Evolutionary conservation across 1,140 invertebrate genomes (phyloP).

Genomic region (Sitobion miscanthi): DNA sequence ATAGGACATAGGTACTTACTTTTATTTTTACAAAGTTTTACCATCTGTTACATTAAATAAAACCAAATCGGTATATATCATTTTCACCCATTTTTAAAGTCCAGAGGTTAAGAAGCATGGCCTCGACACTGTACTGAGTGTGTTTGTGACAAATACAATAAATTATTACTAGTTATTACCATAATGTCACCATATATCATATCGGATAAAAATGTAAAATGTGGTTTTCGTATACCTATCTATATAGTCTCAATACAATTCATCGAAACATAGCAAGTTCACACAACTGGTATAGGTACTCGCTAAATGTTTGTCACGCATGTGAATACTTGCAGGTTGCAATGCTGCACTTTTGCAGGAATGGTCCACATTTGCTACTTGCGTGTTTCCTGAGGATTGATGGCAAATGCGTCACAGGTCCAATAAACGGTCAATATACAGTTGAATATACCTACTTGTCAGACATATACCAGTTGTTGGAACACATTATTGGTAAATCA

Average conservation of each 20-base stretch:
- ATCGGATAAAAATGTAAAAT: neutral
- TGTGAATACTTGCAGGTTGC: neutral
- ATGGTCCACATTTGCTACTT: neutral
- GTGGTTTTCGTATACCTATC: neutral
- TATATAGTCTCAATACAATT: neutral
- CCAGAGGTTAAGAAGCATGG: neutral
- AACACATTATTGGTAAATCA: neutral
- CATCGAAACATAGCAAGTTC: neutral
- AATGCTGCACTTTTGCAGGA: neutral
- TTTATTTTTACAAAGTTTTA: neutral
- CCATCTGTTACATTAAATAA: neutral
- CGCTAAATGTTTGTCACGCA: neutral
- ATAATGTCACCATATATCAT: neutral
- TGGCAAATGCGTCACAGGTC: neutral
- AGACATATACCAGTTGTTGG: neutral
- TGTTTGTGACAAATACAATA: neutral
- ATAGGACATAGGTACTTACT: neutral
- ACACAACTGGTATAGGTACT: neutral
- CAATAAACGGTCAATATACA: neutral
- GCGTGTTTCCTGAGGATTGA: neutral
- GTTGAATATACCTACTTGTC: neutral
- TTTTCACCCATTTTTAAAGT: neutral
- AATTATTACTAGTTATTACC: neutral
- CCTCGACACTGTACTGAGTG: neutral
- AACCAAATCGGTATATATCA: neutral